phyloP scores from a whole-genome alignment of 64 coral and sea anemone genomes.

The Montipora sp. region DNA sequence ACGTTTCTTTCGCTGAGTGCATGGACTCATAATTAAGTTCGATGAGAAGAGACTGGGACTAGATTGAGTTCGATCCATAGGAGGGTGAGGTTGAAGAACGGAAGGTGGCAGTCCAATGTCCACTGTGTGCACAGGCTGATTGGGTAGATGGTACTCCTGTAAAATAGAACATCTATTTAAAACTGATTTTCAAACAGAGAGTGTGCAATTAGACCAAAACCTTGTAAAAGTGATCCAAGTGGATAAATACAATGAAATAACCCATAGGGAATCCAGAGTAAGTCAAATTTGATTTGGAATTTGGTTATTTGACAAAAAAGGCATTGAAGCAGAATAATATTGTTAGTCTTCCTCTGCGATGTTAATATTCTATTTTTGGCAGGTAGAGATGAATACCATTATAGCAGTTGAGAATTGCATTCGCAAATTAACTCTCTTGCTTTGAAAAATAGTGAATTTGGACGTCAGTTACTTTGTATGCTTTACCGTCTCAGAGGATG shows the following conservation, averaged over 20 bases:
- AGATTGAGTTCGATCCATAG: constrained; percentile 44
- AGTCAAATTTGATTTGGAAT: no score
- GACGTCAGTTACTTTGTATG: no score
- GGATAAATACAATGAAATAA: no score
- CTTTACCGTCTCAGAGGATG: constrained; percentile 2
- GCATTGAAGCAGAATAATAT: no score
- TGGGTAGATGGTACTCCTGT: constrained; percentile 62
- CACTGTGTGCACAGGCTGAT: constrained; percentile 60
- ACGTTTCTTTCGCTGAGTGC: background rate
- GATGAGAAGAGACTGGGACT: constrained; percentile 50
- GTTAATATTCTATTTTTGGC: no score
- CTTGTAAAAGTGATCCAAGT: background rate
- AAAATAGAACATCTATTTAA: background rate
- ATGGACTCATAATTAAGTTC: constrained; percentile 36
- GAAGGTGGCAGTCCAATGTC: background rate
- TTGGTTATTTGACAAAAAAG: no score
- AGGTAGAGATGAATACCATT: no score
- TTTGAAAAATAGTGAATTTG: no score
- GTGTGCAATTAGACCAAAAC: background rate
- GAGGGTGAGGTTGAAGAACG: background rate
- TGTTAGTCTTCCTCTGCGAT: no score
- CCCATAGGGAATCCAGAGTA: no score
- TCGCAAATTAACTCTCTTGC: no score
- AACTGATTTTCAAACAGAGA: background rate
- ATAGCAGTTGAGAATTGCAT: no score